These are phyloP conservation scores for Hypomecis atomaria DNA, from an alignment of 2,888 invertebrate genomes.

Conservation along the genomic window DNA sequence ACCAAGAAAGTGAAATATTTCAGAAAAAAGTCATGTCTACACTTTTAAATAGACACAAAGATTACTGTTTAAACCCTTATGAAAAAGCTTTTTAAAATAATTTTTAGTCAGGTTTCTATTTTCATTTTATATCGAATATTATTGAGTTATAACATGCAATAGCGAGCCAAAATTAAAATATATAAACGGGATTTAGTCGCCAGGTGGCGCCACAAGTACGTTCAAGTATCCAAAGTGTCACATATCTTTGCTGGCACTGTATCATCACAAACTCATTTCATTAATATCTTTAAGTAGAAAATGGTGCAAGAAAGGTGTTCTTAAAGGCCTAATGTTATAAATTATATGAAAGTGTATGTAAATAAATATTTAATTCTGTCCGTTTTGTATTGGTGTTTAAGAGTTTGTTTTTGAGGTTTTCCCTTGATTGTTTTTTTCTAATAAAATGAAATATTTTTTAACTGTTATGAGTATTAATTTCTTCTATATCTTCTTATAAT, in stretches of 20 bases:
- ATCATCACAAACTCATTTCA: slow-evolving; percentile 16
- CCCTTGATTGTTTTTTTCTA: slow-evolving; percentile 62
- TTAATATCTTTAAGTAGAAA: slow-evolving; percentile 18
- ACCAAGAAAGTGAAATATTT: too few species aligned
- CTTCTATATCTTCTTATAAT: too few species aligned
- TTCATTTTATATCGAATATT: too few species aligned
- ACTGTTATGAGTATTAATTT: slow-evolving; percentile 31
- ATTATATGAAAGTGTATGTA: slow-evolving; percentile 48
- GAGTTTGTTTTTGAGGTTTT: slow-evolving; percentile 64
- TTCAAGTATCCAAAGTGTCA: slow-evolving; percentile 4
- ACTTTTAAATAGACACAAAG: too few species aligned
- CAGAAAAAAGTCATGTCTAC: too few species aligned
- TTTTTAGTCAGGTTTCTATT: too few species aligned
- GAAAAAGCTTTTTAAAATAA: too few species aligned
- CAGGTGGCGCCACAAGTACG: slow-evolving; percentile 10
- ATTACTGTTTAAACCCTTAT: too few species aligned
- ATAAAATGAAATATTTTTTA: slow-evolving; percentile 62
- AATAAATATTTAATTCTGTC: slow-evolving; percentile 58
- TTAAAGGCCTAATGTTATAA: slow-evolving; percentile 47
- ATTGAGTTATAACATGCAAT: neutral
- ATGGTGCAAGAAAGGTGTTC: slow-evolving; percentile 30
- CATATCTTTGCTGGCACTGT: slow-evolving; percentile 13
- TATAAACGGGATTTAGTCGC: neutral
- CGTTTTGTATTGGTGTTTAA: slow-evolving; percentile 59
- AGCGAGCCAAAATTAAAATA: neutral